Conservation (phyloP, 2,113 vertebrate genomes). For the Chamaea fasciata region DNA sequence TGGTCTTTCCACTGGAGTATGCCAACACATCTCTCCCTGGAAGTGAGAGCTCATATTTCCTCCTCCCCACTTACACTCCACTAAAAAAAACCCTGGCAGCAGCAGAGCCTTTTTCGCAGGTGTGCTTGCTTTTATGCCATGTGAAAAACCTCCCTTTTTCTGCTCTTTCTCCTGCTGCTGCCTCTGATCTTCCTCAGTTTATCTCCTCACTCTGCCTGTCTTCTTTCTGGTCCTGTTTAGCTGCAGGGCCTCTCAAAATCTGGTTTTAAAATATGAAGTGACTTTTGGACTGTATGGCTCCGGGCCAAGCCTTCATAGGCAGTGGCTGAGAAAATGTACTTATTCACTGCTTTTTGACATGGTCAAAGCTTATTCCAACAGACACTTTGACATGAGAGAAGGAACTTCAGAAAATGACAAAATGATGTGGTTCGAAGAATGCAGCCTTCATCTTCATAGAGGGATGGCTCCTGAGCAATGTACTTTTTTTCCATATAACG, state of each 20-base stretch:
- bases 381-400: background rate
- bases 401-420: background rate
- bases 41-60: background rate
- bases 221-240: background rate
- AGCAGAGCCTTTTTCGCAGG: background rate
- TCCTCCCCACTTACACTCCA: background rate
- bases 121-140: background rate
- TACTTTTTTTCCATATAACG: background rate
- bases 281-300: background rate
- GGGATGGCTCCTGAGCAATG: background rate
- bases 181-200: background rate
- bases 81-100: background rate
- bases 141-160: background rate
- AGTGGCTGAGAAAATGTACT: background rate
- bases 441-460: background rate
- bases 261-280: background rate
- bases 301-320: background rate
- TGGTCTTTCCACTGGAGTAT: background rate
- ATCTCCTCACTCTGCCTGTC: background rate
- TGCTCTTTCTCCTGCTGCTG: background rate
- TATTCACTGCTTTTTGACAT: background rate
- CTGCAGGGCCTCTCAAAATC: constrained; percentile 24
- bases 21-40: background rate
- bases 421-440: background rate
- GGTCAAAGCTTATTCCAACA: background rate